Base-by-base conservation (phyloP, 2,888 invertebrate species). In the Phaedon cochleariae region DNA sequence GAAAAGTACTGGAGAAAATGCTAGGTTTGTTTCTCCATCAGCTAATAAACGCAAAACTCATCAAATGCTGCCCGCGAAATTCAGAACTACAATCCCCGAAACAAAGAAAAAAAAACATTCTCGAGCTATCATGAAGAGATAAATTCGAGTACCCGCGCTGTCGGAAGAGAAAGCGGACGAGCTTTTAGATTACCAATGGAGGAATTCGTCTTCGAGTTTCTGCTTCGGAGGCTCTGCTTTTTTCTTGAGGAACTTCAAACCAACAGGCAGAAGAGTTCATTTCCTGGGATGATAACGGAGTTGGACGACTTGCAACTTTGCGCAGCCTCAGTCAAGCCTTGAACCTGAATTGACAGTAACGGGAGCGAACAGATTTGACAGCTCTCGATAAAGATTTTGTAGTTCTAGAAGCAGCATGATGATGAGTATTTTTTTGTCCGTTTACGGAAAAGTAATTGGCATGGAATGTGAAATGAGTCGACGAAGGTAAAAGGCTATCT, bases 1-100 rank as follows among this genome's bases (percentile, higher is more conserved):
- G 51, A 72, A 73, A 51, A 69, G 64, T 59, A 59, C 67, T 51
- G 67, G 65, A 63, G 72, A 73, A 59, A 67, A 67, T 69, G 49
- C 65, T 74, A 77, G 78, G 77, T 78, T 78, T 74, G 78, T 78
- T 76, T 73, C 60, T 62, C 64, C 48, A 68, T 54, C 54, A 54
- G 53, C 52, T 57, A 60, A 57, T 61, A 41, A n/a, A 57, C 49
- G 58, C 49, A 59, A 60, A 66, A 64, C 66, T 70, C 70, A 68
- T 70, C 70, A 66, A 59, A 66, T 70, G 70, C 70, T 70, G 70
- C 70, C 70, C 49, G 49, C 18, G 7, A 31, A 61, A n/a, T 21
- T 37, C 17, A 45, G 31, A 46, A 62, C 20, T 46, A 52, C 45
- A 52, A 60, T 41, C 41, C 22, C 45, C 51, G 51, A 52, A 60